A percentile compares a stretch with the other conserved stretches of the same genome.
Conservation (phyloP, 1,140 invertebrate species). For the Lerema accius region DNA sequence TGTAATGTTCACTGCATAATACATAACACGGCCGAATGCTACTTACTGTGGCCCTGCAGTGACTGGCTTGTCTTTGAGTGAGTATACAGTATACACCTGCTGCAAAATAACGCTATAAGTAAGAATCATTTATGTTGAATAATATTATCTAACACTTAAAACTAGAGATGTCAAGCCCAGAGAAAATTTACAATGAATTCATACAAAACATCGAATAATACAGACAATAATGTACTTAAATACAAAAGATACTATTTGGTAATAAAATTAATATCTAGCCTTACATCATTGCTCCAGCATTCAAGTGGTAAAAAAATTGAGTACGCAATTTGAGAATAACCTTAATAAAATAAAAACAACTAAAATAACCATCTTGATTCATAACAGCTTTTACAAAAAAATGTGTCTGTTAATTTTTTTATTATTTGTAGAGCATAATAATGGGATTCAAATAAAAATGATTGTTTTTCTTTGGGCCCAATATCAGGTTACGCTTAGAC, state of each 20-base stretch:
- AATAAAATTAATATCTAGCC: slow-evolving; percentile 1
- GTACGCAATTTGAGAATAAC: no score
- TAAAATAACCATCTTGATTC: no score
- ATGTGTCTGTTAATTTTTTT: no score
- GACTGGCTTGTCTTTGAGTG: slow-evolving; percentile 6
- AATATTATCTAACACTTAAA: slow-evolving; percentile 49
- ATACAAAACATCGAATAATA: slow-evolving; percentile 13
- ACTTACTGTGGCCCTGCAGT: no score
- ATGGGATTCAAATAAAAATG: no score
- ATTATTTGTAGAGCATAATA: no score
- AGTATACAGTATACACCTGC: background rate
- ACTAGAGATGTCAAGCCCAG: slow-evolving; percentile 49
- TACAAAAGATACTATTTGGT: slow-evolving; percentile 10
- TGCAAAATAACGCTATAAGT: slow-evolving; percentile 28
- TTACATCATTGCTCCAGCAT: background rate
- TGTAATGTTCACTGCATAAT: no score
- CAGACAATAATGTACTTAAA: slow-evolving; percentile 4
- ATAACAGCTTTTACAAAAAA: no score
- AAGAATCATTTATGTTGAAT: slow-evolving; percentile 38
- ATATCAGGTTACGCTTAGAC: slow-evolving; percentile 35
- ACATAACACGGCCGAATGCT: no score
- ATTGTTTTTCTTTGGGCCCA: slow-evolving; percentile 45
- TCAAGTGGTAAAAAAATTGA: slow-evolving; percentile 4
- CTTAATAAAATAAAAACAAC: no score
- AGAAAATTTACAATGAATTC: slow-evolving; percentile 44